phyloP scores from a whole-genome alignment of 2,797 vertebrate species.

The Anguilla megastoma region DNA sequence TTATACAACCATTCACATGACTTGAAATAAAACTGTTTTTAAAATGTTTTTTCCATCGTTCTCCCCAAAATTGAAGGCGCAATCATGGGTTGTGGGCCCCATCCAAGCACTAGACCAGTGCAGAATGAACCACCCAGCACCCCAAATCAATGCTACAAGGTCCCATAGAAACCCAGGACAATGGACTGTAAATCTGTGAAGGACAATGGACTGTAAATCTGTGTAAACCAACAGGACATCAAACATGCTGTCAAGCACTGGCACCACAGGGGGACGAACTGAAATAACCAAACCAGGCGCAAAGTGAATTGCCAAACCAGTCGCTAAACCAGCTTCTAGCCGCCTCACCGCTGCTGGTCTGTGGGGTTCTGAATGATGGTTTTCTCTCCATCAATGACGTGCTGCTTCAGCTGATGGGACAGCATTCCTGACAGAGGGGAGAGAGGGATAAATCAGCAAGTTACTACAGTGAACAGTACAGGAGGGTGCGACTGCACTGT shows the following conservation, averaged over 20 bases:
- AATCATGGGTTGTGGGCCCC: not conserved
- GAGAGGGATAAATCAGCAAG: not conserved
- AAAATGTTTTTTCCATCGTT: no score
- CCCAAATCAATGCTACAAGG: not conserved
- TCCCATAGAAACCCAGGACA: not conserved
- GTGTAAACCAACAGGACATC: not conserved
- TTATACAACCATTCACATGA: not conserved
- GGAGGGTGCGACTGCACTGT: not conserved
- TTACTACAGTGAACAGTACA: not conserved
- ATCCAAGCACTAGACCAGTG: no score
- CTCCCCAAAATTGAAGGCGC: not conserved
- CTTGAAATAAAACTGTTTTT: no score
- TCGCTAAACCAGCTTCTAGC: not conserved
- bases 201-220: not conserved
- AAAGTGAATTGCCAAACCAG: not conserved
- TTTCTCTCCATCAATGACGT: slow-evolving; percentile 96
- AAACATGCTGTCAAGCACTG: not conserved
- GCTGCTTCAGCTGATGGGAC: slow-evolving; percentile 96
- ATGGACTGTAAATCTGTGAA: not conserved
- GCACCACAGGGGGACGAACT: not conserved
- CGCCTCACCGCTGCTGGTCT: slow-evolving; percentile 83
- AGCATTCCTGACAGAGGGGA: slow-evolving; percentile 81
- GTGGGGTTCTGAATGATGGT: slow-evolving; percentile 96
- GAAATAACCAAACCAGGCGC: not conserved
- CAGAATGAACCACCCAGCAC: no score